Conservation (phyloP, 2,797 vertebrate species). For the Premnoplex brunnescens region DNA sequence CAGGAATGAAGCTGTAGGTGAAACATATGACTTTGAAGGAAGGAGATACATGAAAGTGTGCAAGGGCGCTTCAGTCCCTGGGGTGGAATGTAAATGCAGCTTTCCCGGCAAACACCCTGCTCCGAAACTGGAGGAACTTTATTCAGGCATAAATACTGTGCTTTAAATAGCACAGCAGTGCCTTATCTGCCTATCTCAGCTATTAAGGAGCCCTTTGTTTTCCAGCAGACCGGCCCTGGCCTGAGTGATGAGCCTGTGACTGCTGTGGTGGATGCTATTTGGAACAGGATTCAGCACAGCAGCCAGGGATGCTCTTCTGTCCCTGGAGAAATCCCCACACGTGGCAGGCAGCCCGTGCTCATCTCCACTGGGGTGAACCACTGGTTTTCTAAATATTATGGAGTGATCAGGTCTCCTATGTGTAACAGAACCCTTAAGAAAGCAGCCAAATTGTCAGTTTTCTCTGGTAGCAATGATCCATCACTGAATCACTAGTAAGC, state of each 20-base stretch:
- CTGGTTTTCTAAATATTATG: background rate
- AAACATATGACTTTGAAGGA: conserved; percentile 25
- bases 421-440: background rate
- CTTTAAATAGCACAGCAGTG: background rate
- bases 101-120: conserved; percentile 18
- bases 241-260: background rate
- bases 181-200: background rate
- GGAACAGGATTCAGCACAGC: accelerated
- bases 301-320: background rate
- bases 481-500: background rate
- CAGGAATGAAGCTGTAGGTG: conserved; percentile 12
- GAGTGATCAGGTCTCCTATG: background rate
- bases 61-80: background rate
- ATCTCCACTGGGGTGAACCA: background rate
- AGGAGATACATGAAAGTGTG: conserved; percentile 29
- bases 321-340: background rate
- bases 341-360: background rate
- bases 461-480: background rate
- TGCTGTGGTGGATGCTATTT: background rate
- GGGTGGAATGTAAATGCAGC: conserved; percentile 47
- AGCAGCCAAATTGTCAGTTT: background rate
- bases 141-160: background rate
- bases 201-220: conserved; percentile 9
- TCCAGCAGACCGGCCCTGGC: background rate
- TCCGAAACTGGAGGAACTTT: background rate